These are phyloP conservation scores for Meleagris gallopavo DNA, from an alignment of 2,113 vertebrate genomes.

Conservation along the genomic window DNA sequence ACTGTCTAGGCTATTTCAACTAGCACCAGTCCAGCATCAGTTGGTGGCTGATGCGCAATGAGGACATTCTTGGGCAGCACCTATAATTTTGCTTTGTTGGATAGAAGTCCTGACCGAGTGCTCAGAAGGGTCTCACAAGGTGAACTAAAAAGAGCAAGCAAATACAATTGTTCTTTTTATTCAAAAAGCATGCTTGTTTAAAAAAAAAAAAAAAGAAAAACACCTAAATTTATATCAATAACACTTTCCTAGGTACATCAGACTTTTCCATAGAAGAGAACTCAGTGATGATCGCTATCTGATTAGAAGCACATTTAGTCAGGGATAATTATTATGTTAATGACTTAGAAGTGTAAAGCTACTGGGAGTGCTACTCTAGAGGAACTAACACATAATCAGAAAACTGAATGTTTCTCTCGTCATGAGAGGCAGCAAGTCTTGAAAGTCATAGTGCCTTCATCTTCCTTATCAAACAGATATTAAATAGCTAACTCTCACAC, in stretches of 20 bases:
- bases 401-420: neutral
- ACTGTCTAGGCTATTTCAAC: neutral
- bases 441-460: neutral
- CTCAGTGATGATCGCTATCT: neutral
- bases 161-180: neutral
- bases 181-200: neutral
- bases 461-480: neutral
- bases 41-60: neutral
- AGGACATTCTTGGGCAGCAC: neutral
- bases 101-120: neutral
- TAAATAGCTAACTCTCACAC: neutral
- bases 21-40: neutral
- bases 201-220: too few species aligned
- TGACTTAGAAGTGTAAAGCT: neutral
- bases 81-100: neutral
- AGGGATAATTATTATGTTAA: neutral
- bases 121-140: neutral
- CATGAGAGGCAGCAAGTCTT: neutral
- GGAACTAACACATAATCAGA: neutral
- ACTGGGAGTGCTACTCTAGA: fast-evolving
- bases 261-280: neutral
- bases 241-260: neutral
- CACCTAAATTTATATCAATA: fast-evolving
- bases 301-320: neutral
- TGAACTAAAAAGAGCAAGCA: neutral